Evolutionary conservation across 2,797 vertebrate genomes (phyloP).

Genomic region (Lepilemur septentrionalis): DNA sequence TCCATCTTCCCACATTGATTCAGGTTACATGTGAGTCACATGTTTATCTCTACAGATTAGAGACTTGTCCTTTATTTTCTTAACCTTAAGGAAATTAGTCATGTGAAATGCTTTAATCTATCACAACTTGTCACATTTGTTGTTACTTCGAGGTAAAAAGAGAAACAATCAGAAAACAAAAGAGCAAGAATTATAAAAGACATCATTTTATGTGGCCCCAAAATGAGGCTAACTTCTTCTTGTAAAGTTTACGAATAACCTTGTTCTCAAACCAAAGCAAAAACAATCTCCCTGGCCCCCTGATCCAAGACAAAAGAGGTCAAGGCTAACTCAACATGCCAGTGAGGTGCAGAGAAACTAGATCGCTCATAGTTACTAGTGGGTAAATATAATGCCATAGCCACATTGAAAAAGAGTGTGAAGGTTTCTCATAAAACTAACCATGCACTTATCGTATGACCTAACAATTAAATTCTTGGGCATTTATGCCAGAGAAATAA

Average conservation of each 20-base stretch:
- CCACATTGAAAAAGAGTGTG: background rate
- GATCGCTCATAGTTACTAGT: background rate
- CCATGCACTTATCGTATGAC: background rate
- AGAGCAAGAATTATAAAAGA: background rate
- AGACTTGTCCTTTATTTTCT: background rate
- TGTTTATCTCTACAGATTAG: background rate
- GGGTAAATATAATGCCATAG: background rate
- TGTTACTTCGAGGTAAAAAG: background rate
- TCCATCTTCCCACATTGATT: background rate
- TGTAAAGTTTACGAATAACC: background rate
- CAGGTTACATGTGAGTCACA: background rate
- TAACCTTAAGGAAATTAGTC: conserved; percentile 1
- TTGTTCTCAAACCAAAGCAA: background rate
- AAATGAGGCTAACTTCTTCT: background rate
- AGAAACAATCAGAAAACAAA: background rate
- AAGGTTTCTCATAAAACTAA: background rate
- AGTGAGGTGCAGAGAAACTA: background rate
- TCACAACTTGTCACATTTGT: background rate
- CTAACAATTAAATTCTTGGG: background rate
- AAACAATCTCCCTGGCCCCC: background rate
- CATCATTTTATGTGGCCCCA: background rate
- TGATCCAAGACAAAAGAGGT: conserved; percentile 47
- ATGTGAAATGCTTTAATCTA: conserved; percentile 38
- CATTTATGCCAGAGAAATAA: background rate
- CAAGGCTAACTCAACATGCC: background rate